Evolutionary conservation across 2,113 vertebrate species (phyloP).

Genomic region (Myotis yumanensis): DNA sequence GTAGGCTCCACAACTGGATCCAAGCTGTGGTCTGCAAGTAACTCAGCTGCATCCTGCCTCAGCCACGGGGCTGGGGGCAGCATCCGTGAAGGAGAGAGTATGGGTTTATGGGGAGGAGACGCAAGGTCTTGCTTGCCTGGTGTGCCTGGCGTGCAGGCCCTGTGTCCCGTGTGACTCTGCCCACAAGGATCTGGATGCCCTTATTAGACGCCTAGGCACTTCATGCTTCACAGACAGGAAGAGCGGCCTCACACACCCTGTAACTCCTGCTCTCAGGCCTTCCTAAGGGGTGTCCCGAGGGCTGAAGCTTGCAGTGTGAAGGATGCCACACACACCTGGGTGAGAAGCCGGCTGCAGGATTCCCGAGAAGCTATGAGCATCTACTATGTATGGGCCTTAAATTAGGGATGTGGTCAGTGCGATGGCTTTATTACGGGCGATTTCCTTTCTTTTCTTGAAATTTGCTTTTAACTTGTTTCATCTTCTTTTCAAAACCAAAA

Average conservation of each 20-base stretch:
- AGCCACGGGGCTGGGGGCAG: constrained; percentile 10
- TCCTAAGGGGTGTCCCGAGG: neutral
- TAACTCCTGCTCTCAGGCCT: neutral
- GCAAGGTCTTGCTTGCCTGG: neutral
- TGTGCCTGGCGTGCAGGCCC: neutral
- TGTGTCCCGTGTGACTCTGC: neutral
- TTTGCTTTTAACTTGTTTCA: neutral
- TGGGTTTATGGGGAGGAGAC: neutral
- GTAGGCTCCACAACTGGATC: constrained; percentile 36
- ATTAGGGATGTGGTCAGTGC: neutral
- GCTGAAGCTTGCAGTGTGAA: neutral
- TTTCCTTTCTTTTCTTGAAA: neutral
- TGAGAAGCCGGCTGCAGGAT: neutral
- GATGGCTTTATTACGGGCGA: neutral
- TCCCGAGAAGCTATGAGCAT: neutral
- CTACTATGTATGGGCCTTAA: neutral
- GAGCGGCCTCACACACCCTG: too few relatives aligned
- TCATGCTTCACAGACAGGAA: neutral
- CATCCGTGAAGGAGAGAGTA: constrained; percentile 16
- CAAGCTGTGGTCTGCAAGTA: constrained; percentile 60
- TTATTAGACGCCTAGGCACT: too few relatives aligned
- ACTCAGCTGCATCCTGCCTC: constrained; percentile 58
- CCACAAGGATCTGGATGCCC: neutral
- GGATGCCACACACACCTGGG: too few relatives aligned
- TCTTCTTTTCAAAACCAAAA: constrained; percentile 24